Base-by-base conservation (phyloP, 2,113 vertebrate species). In the Ctenomys sociabilis region DNA sequence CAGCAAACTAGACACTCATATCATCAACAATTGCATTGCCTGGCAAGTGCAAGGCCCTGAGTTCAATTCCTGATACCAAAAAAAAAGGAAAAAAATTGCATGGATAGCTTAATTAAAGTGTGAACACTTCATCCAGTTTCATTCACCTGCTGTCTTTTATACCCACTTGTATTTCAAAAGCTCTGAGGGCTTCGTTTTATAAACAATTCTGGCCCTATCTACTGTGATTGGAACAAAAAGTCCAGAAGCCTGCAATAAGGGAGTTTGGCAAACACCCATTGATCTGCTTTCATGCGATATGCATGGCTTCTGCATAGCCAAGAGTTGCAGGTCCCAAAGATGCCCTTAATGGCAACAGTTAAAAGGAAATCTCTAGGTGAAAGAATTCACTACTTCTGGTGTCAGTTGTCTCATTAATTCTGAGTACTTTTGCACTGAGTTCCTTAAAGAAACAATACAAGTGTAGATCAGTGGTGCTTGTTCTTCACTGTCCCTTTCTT, bases 361-460 rank as follows among this genome's bases (percentile, higher is more conserved):
- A 90, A 97, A 97, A 43, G 5, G 90, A 92, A 97, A 96, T 88
- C 91, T 89, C 17, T 78, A 96, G 81, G 2, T 83, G 22, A 94
- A 97, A 94, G 90, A 22, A 88, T 93, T 97, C 96, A 19, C 81
- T 94, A 85, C 94, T 85, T 86, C 26, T 94, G 91, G 64, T 28
- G 1, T 97, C 97, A 98, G 78, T 97, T 95, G 92, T 93, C 21
- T 90, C 88, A n/a, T 95, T 95, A 97, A 72, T 93, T 97, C 37
- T 96, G 96, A 93, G 95, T 96, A 40, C 57, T 87, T 96, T 94
- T 96, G 52, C 93, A 70, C 7, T 7, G 19, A 70, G 35, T 70
- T 97, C 83, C 61, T 96, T 84, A 83, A 87, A 91, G 49, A 54
- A 68, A 84, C 43, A 78, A 11, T 61, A 91, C 35, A 37, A 92